phyloP scores from a whole-genome alignment of 2,113 vertebrate genomes.

The Hyperoodon ampullatus region DNA sequence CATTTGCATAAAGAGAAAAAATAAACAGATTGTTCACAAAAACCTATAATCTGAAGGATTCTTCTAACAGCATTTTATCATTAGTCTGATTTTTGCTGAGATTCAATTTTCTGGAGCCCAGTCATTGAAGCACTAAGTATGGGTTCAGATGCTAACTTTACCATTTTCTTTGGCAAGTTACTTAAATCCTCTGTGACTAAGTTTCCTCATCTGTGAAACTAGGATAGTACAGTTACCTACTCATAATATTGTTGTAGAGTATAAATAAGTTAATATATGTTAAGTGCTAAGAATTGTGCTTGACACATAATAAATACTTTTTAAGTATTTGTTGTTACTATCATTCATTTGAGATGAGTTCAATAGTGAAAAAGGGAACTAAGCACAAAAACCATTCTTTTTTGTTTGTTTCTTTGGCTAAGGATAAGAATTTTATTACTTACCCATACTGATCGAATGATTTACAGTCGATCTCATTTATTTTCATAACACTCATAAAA shows the following conservation, averaged over 20 bases:
- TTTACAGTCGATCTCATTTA: background rate
- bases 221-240: background rate
- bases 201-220: background rate
- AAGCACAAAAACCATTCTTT: background rate
- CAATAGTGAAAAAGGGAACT: constrained; percentile 7
- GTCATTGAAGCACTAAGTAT: background rate
- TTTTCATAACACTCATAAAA: background rate
- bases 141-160: background rate
- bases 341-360: constrained; percentile 13
- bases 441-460: background rate
- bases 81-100: background rate
- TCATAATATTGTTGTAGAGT: background rate
- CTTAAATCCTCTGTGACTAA: background rate
- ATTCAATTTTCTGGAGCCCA: constrained; percentile 29
- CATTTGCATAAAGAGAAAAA: background rate
- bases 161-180: background rate
- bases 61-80: background rate
- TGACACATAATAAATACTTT: background rate
- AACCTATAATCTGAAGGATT: background rate
- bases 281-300: background rate
- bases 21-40: background rate
- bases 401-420: background rate
- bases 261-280: background rate
- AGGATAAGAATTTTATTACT: constrained; percentile 5
- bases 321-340: background rate